A percentile compares a stretch with the other conserved stretches of the same genome.
Evolutionary conservation across 2,113 vertebrate species (phyloP).

Genomic region (Leuciscus idus): DNA sequence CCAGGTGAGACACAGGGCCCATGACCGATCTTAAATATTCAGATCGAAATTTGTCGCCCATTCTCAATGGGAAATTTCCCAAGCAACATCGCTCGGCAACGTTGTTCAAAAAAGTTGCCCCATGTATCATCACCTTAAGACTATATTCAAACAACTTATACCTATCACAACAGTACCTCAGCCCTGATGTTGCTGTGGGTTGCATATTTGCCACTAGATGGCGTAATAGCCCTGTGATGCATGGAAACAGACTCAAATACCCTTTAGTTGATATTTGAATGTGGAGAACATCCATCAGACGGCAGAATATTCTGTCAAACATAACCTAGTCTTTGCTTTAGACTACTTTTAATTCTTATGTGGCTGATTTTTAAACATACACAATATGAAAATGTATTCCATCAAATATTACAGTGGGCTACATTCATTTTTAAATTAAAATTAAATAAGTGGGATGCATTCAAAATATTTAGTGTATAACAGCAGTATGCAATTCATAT

Average conservation of each 20-base stretch:
- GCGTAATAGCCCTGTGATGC: constrained; percentile 71
- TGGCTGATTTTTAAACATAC: background rate
- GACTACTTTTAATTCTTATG: background rate
- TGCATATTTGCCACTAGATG: constrained; percentile 86
- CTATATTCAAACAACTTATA: background rate
- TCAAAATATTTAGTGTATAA: background rate
- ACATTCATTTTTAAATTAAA: no score
- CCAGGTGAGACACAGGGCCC: no score
- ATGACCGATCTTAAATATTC: no score
- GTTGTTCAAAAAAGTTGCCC: no score
- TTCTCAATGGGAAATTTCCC: no score
- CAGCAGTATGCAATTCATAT: constrained; percentile 2
- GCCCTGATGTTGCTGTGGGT: background rate
- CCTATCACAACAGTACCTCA: background rate
- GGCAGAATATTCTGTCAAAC: constrained; percentile 6
- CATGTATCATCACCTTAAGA: background rate
- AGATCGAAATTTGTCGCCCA: no score
- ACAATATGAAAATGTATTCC: background rate
- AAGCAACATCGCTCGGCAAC: no score
- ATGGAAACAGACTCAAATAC: background rate
- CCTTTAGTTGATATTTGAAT: background rate
- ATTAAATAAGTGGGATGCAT: background rate
- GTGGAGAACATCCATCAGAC: constrained; percentile 51
- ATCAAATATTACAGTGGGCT: background rate
- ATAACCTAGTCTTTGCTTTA: background rate